Evolutionary conservation across 2,888 invertebrate genomes (phyloP), one percentile per base, ranked within the genome.

Genomic region (Folsomia candida): DNA sequence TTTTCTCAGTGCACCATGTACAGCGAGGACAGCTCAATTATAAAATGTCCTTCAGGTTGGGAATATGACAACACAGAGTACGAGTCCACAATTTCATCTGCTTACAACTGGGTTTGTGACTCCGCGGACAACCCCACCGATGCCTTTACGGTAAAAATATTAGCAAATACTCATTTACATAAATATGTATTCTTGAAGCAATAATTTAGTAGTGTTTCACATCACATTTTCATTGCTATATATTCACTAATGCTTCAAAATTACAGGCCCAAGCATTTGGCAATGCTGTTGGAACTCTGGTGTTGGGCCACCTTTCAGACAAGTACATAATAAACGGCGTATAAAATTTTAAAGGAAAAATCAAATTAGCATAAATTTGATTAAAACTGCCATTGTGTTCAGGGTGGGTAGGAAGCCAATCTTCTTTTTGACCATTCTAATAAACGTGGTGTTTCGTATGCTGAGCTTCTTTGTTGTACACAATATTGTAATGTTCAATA

Each of bases 91-190:
- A 84, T 85, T 69, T 84, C 85, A n/a, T 84, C 85, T 2, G 82
- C 85, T 73, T 84, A 86, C 81, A 80, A 87, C 81, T 87, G 87
- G 87, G 86, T 88, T 22, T 88, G 87, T 79, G 84, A 85, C 51
- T 84, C 85, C 78, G 84, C 85, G 75, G 82, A 87, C 75, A 84
- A 85, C 76, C 85, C 86, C 68, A 85, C 87, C 69, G 86, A 87
- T 82, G 83, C 85, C 51, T 85, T 87, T 77, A 86, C 86, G 60
- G 82, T 27, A 14, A n/a, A n/a, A n/a, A n/a, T n/a, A n/a, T n/a
- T n/a, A n/a, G n/a, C n/a, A 4, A 54, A 22, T 4, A 20, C 61
- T 20, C 3, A 60, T 60, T 6, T 60, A 22, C 14, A 18, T 59
- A 11, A 11, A 11, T 18, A 11, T 24, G 22, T 4, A 4, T 25